phyloP scores from a whole-genome alignment of 2,113 vertebrate genomes.

The Grallaria varia region DNA sequence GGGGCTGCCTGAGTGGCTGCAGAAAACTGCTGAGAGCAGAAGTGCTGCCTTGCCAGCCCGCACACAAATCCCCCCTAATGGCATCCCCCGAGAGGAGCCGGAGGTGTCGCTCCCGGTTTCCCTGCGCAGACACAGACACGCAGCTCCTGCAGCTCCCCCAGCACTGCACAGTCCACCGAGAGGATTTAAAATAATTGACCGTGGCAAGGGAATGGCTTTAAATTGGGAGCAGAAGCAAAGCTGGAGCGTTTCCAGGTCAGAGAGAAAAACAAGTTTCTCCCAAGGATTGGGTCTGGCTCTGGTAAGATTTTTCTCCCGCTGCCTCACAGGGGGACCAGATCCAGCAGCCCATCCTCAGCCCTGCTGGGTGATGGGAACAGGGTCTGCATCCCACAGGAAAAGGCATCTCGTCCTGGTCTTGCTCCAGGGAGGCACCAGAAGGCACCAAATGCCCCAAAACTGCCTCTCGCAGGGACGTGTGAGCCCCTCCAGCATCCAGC shows the following conservation, averaged over 20 bases:
- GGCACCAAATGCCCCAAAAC: neutral
- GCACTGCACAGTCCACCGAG: neutral
- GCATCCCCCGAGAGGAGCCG: slow-evolving; percentile 25
- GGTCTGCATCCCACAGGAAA: neutral
- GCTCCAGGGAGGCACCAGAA: neutral
- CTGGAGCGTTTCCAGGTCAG: slow-evolving; percentile 21
- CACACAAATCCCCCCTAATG: neutral
- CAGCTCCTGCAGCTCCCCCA: neutral
- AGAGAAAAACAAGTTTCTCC: slow-evolving; percentile 7
- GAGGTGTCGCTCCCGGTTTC: neutral
- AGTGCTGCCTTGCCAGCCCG: neutral
- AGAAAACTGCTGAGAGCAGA: slow-evolving; percentile 3
- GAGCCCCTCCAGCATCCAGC: neutral
- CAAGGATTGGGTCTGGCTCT: neutral
- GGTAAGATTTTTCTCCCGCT: neutral
- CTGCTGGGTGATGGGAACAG: accelerated
- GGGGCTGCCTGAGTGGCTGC: neutral
- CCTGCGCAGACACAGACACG: neutral
- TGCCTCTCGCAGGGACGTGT: neutral
- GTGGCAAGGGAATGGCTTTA: neutral
- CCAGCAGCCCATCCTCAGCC: neutral
- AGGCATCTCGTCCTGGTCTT: accelerated
- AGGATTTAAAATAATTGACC: slow-evolving; percentile 27
- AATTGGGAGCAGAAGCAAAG: slow-evolving; percentile 16
- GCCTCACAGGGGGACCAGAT: accelerated